These are phyloP conservation scores for Bolborhynchus lineola DNA, from an alignment of 2,113 vertebrate genomes.

Conservation along the genomic window DNA sequence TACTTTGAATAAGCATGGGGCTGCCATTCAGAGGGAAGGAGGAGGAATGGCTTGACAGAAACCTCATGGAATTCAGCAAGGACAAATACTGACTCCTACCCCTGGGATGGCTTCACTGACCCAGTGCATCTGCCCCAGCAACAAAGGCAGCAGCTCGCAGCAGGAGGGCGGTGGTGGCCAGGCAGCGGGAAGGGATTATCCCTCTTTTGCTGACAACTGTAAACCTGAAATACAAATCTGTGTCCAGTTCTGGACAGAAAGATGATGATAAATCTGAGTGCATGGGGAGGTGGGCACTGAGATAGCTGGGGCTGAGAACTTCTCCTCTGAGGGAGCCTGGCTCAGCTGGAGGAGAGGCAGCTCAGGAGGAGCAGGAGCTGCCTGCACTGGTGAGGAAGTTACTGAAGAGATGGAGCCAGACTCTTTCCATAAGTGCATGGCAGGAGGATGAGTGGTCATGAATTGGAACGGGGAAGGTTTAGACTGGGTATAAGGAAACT, in stretches of 20 bases:
- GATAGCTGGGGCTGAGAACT: neutral
- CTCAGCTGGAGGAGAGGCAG: neutral
- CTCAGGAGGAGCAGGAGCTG: neutral
- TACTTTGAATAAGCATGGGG: neutral
- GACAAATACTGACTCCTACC: neutral
- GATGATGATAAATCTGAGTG: neutral
- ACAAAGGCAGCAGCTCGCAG: neutral
- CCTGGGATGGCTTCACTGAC: too few relatives aligned
- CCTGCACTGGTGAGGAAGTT: neutral
- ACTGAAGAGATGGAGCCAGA: neutral
- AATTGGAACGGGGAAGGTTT: neutral
- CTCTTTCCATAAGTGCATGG: neutral
- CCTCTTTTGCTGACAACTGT: neutral
- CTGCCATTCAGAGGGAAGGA: neutral
- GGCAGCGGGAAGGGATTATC: neutral
- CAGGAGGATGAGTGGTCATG: neutral
- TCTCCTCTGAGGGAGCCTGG: neutral
- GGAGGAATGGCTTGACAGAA: neutral
- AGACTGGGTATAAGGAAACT: neutral
- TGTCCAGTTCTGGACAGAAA: neutral
- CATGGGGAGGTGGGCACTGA: neutral
- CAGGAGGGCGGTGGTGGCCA: accelerated
- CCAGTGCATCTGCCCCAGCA: neutral
- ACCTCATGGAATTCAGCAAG: neutral
- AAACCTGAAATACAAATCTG: neutral